Base-by-base conservation (phyloP, 2,888 invertebrate genomes). In the Hirtodrosophila confusa region DNA sequence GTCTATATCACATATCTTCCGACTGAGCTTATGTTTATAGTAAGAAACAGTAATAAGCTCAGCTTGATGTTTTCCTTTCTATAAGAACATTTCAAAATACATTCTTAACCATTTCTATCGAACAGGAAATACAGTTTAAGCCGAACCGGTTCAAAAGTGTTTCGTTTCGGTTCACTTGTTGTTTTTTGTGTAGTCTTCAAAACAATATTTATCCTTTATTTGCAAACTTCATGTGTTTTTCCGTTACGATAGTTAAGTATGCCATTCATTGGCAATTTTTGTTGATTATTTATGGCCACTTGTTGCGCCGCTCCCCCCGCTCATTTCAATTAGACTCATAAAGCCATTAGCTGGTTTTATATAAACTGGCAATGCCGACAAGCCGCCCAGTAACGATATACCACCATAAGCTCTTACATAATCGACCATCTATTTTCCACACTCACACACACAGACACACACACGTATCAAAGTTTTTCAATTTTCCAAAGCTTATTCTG, bases 371-470 rank as follows among this genome's bases (percentile, higher is more conserved):
- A 51, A 51, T 62, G 68, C 45, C 43, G 48, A 50, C 60, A 54
- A 78, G 36, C 51, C 40, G 62, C 47, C 60, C 63, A 63, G 74
- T 67, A 61, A 58, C 75, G 55, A 74, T 73, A 62, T 68, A 53
- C 60, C 51, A 50, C 51, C 58, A 58, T 68, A 79, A 75, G 64
- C 79, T 70, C 80, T 84, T 86, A 64, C 78, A 80, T 83, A 80
- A 80, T 80, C 74, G 53, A 10, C 61, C 60, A 86, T 80, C 67
- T 64, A 76, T 85, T 85, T 77, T 55, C 66, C 41, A 33, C 39
- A 51, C 58, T 48, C 56, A 48, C 40, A 49, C 17, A 45, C 54
- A 54, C 40, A 44, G 43, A 29, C 37, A 35, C n/a, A 31, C 12
- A 54, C n/a, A 36, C 31, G 33, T 35, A 40, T 23, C 37, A 68